These are phyloP conservation scores for Lasioglossum morio DNA, from an alignment of 2,888 invertebrate genomes.

Conservation along the genomic window DNA sequence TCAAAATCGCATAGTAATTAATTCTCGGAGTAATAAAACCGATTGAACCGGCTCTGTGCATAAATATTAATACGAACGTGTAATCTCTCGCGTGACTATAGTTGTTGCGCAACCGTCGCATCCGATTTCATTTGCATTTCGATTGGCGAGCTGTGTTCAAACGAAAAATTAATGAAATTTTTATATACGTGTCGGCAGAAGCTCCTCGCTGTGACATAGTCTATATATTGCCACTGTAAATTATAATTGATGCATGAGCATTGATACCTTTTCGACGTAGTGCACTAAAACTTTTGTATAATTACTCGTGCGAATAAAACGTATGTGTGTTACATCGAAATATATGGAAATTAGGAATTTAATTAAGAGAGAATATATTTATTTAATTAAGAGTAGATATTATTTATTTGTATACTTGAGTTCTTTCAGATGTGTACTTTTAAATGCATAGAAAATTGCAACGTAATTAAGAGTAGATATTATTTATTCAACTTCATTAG, in stretches of 20 bases:
- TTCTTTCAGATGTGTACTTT: no score
- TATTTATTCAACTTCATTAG: no score
- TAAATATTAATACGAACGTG: neutral
- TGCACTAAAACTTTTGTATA: neutral
- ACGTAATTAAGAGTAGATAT: no score
- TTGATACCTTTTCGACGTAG: no score
- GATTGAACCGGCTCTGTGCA: neutral
- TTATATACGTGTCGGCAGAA: neutral
- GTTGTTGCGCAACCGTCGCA: slow-evolving; percentile 5
- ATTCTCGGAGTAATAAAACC: neutral
- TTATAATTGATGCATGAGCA: neutral
- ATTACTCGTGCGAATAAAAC: neutral
- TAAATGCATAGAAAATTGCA: no score
- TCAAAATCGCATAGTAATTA: slow-evolving; percentile 12
- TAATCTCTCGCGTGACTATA: neutral
- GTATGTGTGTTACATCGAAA: no score
- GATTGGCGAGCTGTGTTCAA: slow-evolving; percentile 2
- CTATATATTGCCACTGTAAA: neutral
- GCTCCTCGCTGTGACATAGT: neutral
- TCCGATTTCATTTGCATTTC: slow-evolving; percentile 11
- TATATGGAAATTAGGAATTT: no score
- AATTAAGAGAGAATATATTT: no score
- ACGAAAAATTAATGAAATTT: neutral
- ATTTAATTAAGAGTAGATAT: no score
- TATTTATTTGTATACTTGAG: no score